Base-by-base conservation (phyloP, 2,888 invertebrate genomes). In the Caenorhabditis sp. region DNA sequence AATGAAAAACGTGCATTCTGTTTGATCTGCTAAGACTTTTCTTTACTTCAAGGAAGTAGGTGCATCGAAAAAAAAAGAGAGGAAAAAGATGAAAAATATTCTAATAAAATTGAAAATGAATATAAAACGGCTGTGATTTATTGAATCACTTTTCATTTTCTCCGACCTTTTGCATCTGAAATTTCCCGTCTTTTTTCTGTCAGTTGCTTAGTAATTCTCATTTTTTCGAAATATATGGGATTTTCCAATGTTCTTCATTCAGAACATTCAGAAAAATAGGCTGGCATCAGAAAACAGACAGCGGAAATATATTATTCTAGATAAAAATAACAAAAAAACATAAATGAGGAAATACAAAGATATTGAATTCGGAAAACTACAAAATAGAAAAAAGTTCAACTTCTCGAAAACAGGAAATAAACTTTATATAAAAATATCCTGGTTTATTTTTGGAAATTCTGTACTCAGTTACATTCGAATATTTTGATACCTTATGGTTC, bases 181-280 rank as follows among this genome's bases (percentile, higher is more conserved):
- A 31, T 7, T 31, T 4, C 10, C 10, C 31, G 31, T 4, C 10
- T 31, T 31, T 31, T 31, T 31, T 7, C n/a, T n/a, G 4, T 31
- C 31, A 31, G 31, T 31, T 31, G 31, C 31, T 10, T 31, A 31
- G 31, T 31, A 31, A 31, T 31, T 31, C 10, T 7, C 31, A 31
- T 31, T 31, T 31, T 31, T 31, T 31, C 31, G 31, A 31, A 31
- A 31, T 7, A 31, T 31, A 10, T 31, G 10, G 31, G 31, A 31
- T 31, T 31, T 31, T 31, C 31, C 31, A 31, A 31, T 10, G 10
- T 31, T 31, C 10, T 43, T 43, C 17, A 3, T 43, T 10, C 17
- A 10, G 43, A 7, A 43, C 5, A 50, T 61, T 57, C 50, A 57
- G 58, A 61, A 67, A 67, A 67, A 43, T 43, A 14, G 3, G 43